These are phyloP conservation scores for Melinaea marsaeus DNA, from an alignment of 2,888 invertebrate species.

Conservation along the genomic window DNA sequence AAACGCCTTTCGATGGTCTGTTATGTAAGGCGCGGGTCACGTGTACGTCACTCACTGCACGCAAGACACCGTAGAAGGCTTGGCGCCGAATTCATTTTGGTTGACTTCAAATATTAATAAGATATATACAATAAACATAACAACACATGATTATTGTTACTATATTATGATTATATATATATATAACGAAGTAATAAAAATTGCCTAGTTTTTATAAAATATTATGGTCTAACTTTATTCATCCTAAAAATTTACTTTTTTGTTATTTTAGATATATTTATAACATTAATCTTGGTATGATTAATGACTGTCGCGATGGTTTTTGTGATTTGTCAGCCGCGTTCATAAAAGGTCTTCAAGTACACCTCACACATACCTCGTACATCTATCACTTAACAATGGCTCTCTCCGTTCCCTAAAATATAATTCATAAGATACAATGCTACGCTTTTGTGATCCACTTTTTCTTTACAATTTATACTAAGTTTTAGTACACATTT, in stretches of 20 bases:
- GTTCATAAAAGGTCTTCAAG: slow-evolving; percentile 13
- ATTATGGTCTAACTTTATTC: no score
- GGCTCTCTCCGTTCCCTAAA: slow-evolving; percentile 15
- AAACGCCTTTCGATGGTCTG: slow-evolving; percentile 22
- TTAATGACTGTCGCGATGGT: slow-evolving; percentile 16
- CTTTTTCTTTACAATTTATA: not conserved
- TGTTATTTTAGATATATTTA: no score
- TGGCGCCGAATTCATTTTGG: slow-evolving; percentile 13
- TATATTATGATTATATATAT: no score
- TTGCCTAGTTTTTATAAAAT: no score
- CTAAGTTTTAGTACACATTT: not conserved
- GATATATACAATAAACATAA: no score
- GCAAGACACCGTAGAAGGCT: slow-evolving; percentile 21
- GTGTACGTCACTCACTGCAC: slow-evolving; percentile 14
- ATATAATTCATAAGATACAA: slow-evolving; percentile 10
- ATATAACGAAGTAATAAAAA: no score
- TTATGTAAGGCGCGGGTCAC: slow-evolving; percentile 24
- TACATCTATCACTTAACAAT: slow-evolving; percentile 24
- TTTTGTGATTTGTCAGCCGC: slow-evolving; percentile 21
- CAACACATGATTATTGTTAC: no score
- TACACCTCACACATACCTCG: slow-evolving; percentile 17
- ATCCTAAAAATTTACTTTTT: no score
- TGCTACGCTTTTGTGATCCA: not conserved
- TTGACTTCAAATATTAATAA: not conserved
- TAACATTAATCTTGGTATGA: not conserved